Base-by-base conservation (phyloP, 1,140 invertebrate genomes). In the Drosophila tropicalis region DNA sequence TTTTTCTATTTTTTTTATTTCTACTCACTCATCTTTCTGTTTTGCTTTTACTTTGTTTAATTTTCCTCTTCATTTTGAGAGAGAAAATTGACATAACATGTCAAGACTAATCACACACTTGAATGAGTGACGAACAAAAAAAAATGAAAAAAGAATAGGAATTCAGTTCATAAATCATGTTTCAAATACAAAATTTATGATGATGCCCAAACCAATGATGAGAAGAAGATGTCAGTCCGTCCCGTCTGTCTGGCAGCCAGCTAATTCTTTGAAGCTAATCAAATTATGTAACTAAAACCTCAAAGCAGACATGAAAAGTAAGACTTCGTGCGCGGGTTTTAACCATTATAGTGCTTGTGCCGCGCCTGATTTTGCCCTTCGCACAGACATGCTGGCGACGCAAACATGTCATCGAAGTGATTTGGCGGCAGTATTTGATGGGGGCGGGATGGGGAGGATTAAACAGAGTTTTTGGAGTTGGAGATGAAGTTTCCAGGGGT, bases 1-100 rank as follows among this genome's bases (percentile, higher is more conserved):
- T 60, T 36, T 51, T 29, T 10, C 5, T 32, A 56, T 34, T 36
- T 22, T 70, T 36, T 41, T 25, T 15, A n/a, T 19, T 32, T 12
- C 36, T 39, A 12, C 10, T 39, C 36, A 36, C 36, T 39, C 36
- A 13, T 71, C 25, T 62, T 17, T 39, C 47, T 58, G 40, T 63
- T 68, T 63, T 36, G 32, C 56, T 58, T 58, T 58, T 36, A 17
- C 70, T 76, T 84, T 85, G 81, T 85, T 79, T 86, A 75, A 81
- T 86, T 70, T 55, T 29, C 55, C 40, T 34, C 34, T 55, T 29
- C 40, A 51, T 29, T 29, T 51, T 60, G 66, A 63, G 51, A 58
- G 63, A 83, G 83, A 82, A 86, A 86, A 87, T 86, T 86, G 82
- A 82, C 83, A 87, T 70, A 76, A 86, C 79, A 85, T 85, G 83